Evolutionary conservation across 2,113 vertebrate genomes (phyloP).

Genomic region (Hystrix brachyura): DNA sequence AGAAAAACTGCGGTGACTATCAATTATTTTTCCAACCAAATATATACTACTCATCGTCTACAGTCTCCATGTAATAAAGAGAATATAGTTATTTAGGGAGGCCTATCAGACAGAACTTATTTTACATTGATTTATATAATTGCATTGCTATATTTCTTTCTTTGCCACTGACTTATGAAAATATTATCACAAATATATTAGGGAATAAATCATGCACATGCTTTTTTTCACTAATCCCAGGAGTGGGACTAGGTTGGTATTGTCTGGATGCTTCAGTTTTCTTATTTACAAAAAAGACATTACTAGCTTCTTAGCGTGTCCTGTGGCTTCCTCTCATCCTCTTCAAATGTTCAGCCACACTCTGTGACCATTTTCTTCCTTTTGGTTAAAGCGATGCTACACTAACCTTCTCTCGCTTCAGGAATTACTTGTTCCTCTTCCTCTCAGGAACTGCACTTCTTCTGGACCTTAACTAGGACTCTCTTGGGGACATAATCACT

Average conservation of each 20-base stretch:
- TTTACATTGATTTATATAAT: neutral
- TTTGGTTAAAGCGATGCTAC: neutral
- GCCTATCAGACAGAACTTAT: neutral
- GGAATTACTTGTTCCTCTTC: neutral
- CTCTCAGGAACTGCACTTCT: neutral
- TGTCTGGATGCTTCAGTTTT: neutral
- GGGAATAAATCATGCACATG: neutral
- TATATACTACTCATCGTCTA: neutral
- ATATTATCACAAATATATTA: neutral
- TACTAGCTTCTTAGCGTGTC: neutral
- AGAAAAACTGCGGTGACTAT: neutral
- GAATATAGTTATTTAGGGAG: neutral
- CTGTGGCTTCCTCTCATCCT: neutral
- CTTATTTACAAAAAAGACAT: neutral
- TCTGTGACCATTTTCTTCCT: neutral
- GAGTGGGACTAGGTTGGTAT: neutral
- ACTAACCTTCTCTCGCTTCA: neutral
- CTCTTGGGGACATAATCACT: neutral
- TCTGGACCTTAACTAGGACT: constrained; percentile 7
- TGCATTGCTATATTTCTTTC: neutral
- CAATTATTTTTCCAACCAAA: neutral
- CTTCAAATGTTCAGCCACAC: neutral
- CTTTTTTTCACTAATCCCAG: neutral
- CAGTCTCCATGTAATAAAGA: neutral
- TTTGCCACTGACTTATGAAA: neutral